A percentile compares a stretch with the other conserved stretches of the same genome.
Conservation (phyloP, 2,888 invertebrate species). For the Choreutis nemorana region DNA sequence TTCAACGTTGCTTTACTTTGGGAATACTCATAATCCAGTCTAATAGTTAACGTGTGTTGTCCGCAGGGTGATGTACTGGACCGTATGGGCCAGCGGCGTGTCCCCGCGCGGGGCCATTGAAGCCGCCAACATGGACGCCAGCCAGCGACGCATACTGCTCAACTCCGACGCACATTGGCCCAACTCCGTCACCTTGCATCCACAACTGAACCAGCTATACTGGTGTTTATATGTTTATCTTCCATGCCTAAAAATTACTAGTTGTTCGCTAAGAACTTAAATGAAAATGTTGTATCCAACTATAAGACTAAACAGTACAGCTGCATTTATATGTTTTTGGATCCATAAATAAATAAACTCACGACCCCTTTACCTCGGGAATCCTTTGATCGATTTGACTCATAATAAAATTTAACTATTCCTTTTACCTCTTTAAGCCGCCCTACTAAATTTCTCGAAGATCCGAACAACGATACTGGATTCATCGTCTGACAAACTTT, state of each 20-base stretch:
- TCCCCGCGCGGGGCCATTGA: slow-evolving; percentile 68
- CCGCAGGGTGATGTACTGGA: slow-evolving; percentile 75
- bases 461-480: no score
- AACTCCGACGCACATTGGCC: slow-evolving; percentile 72
- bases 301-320: no score
- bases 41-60: neutral
- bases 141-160: slow-evolving; percentile 64
- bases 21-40: slow-evolving; percentile 2
- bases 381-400: no score
- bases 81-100: slow-evolving; percentile 69
- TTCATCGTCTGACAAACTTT: no score
- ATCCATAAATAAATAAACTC: no score
- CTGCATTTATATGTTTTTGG: neutral
- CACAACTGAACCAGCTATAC: slow-evolving; percentile 26
- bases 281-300: no score
- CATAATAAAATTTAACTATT: neutral
- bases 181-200: slow-evolving; percentile 69
- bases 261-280: no score
- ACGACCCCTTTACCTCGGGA: neutral
- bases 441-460: no score
- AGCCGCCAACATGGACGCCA: slow-evolving; percentile 79
- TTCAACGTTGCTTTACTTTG: neutral
- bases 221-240: slow-evolving; percentile 20
- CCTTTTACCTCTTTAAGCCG: no score
- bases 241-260: neutral